Evolutionary conservation across 1,140 invertebrate genomes (phyloP).

Genomic region (Danaus plexippus): DNA sequence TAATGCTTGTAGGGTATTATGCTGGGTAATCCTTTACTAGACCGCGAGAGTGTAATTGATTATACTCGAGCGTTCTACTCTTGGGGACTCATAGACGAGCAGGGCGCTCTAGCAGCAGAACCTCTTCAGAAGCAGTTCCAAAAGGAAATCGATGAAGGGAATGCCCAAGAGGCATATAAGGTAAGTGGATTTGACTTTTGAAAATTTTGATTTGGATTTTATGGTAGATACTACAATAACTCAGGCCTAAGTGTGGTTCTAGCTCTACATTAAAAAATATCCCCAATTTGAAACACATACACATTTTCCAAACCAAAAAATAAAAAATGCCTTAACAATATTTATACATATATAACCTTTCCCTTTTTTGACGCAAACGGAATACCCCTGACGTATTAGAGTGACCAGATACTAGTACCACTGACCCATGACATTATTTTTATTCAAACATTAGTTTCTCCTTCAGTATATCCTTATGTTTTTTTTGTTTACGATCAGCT

Average conservation of each 20-base stretch:
- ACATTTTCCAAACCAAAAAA: background rate
- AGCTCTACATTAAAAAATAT: background rate
- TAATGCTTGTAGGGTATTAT: slow-evolving; percentile 65
- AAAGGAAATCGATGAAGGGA: slow-evolving; percentile 23
- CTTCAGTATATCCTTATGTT: slow-evolving; percentile 1
- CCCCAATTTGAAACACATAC: background rate
- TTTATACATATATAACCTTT: too few species aligned
- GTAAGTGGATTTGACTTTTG: slow-evolving; percentile 23
- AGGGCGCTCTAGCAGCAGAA: slow-evolving; percentile 30
- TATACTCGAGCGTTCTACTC: slow-evolving; percentile 75
- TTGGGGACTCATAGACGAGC: slow-evolving; percentile 73
- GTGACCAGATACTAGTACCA: too few species aligned
- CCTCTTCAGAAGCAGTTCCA: slow-evolving; percentile 36
- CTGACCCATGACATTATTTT: too few species aligned
- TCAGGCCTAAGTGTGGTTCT: too few species aligned
- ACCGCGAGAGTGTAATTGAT: slow-evolving; percentile 73
- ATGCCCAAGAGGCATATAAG: slow-evolving; percentile 19
- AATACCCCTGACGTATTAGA: too few species aligned
- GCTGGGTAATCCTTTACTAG: slow-evolving; percentile 77
- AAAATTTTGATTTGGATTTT: background rate
- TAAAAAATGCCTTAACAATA: too few species aligned
- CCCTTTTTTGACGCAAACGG: too few species aligned
- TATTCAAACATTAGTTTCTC: too few species aligned
- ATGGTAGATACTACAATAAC: background rate
- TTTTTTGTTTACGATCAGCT: slow-evolving; percentile 29